A percentile compares a stretch with the other conserved stretches of the same genome.
Conservation (phyloP, 2,888 invertebrate genomes). For the Melanostoma mellinum region DNA sequence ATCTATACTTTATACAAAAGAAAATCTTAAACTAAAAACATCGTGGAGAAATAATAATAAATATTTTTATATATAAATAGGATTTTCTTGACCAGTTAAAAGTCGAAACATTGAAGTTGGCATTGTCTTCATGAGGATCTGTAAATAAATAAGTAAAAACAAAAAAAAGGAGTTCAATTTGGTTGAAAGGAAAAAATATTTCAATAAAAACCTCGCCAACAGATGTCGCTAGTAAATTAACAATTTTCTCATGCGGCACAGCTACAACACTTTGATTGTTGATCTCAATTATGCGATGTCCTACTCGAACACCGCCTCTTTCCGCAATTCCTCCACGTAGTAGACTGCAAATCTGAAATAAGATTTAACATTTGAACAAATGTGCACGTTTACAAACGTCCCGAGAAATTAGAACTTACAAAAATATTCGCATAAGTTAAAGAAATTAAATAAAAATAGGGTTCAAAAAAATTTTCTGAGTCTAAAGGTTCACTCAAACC, state of each 20-base stretch:
- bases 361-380: conserved; percentile 8
- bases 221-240: conserved; percentile 98
- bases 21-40: conserved; percentile 11
- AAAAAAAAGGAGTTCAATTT: neutral
- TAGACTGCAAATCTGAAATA: conserved; percentile 95
- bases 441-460: too few relatives aligned
- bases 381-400: neutral
- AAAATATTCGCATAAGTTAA: too few relatives aligned
- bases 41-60: conserved; percentile 22
- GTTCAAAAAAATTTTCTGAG: too few relatives aligned
- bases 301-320: conserved; percentile 98
- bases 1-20: conserved; percentile 37
- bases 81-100: conserved; percentile 99
- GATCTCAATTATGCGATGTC: conserved; percentile 99
- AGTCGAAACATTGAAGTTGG: conserved; percentile 99
- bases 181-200: conserved; percentile 1
- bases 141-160: conserved; percentile 78
- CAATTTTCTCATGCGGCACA: conserved; percentile 99
- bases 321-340: conserved; percentile 99
- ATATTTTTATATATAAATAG: conserved; percentile 94
- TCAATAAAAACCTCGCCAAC: conserved; percentile 94
- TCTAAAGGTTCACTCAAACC: too few relatives aligned
- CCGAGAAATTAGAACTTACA: too few relatives aligned
- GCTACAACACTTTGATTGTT: conserved; percentile 99
- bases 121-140: conserved; percentile 99